phyloP scores from a whole-genome alignment of 2,113 vertebrate species.

The Oncorhynchus mykiss region DNA sequence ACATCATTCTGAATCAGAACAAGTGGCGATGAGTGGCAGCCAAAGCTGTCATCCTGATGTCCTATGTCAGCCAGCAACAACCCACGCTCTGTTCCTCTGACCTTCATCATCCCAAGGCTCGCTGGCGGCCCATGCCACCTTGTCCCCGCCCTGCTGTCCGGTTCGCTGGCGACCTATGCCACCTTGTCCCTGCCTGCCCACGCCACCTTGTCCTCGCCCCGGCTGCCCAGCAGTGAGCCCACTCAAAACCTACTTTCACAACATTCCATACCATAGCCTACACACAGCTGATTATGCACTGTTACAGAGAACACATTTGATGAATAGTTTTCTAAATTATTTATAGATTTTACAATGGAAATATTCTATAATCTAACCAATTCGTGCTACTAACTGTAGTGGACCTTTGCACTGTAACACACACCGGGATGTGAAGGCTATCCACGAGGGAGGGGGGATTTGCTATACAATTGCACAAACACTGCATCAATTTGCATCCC shows the following conservation, averaged over 20 bases:
- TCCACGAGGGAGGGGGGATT: too few relatives aligned
- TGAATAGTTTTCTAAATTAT: background rate
- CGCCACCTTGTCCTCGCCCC: background rate
- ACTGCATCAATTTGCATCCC: too few relatives aligned
- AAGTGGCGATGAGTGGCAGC: constrained; percentile 65
- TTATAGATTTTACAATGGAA: background rate
- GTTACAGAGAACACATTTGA: background rate
- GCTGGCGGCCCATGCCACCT: constrained; percentile 14
- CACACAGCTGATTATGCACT: background rate
- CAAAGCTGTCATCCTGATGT: constrained; percentile 69
- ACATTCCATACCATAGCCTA: constrained; percentile 2
- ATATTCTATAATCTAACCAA: background rate
- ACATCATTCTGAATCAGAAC: constrained; percentile 66
- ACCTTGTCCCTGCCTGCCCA: background rate
- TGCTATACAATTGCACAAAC: too few relatives aligned
- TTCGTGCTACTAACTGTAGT: background rate
- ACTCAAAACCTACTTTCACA: background rate
- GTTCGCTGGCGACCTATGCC: too few relatives aligned
- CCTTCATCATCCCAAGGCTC: constrained; percentile 38
- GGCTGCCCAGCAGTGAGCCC: background rate
- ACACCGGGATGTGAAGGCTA: background rate
- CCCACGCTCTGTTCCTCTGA: constrained; percentile 38
- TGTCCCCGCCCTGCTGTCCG: background rate
- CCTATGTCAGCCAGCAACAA: constrained; percentile 63
- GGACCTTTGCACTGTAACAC: background rate